Evolutionary conservation across 2,797 vertebrate genomes (phyloP), one percentile per base, ranked within the genome.

Genomic region (Fistularia commersonii): DNA sequence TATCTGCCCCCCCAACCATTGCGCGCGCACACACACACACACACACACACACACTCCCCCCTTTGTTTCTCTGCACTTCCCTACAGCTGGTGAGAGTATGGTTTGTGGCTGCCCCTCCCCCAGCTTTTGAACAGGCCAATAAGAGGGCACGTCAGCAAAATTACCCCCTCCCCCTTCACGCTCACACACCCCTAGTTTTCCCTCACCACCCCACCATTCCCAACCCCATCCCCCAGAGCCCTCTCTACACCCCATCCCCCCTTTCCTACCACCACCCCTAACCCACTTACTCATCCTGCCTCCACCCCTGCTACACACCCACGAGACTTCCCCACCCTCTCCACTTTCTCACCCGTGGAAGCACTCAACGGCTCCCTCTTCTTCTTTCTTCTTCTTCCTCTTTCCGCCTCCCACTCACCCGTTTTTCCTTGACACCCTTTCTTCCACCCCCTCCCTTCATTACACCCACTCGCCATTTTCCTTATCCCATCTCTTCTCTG

Each of bases 41-140:
- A 4, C 23, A 3, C 54, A 14, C 54, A 8, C 45, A 34, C 59
- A 53, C 72, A 34, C 59, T 46, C 61, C 74, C 68, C 70, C 70
- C 80, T 81, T 82, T 85, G 79, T 83, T 76, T 80, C 77, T 71
- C 57, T 76, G 66, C 76, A 80, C 78, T 86, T 80, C 82, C 73
- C 77, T 86, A 88, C 89, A 90, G 89, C 89, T 90, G 88, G 85
- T 86, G 86, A 87, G 81, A 80, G 80, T 82, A 82, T 85, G 77
- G 79, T 79, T 68, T 72, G 77, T 72, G 80, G 72, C 83, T 83
- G 86, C 86, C 86, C 89, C 89, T 86, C 88, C 90, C 87, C 87
- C 88, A 80, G 70, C 54, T 35, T 90, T 90, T 87, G 77, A 90
- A 89, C 83, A 76, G 83, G 81, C 90, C 89, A 90, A 91, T 90